Conservation (phyloP, 2,797 vertebrate genomes). For the Betta splendens region DNA sequence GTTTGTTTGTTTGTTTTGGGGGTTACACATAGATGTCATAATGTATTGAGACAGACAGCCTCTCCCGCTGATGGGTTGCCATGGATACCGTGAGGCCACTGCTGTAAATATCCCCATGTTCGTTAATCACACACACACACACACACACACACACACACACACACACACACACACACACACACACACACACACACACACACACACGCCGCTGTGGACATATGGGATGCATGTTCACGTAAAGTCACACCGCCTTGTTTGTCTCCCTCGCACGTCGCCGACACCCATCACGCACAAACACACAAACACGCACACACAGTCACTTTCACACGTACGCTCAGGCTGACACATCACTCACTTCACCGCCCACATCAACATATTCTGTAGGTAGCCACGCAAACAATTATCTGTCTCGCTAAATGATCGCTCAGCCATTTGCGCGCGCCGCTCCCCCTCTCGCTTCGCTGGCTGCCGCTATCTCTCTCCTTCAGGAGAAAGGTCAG, state of each 20-base stretch:
- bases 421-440: constrained; percentile 64
- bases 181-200: constrained; percentile 6
- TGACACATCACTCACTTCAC: constrained; percentile 2
- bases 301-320: constrained; percentile 15
- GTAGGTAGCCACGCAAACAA: constrained; percentile 28
- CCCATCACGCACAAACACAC: constrained; percentile 23
- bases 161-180: constrained; percentile 19
- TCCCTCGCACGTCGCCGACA: constrained; percentile 36
- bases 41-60: constrained; percentile 73
- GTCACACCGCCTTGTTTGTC: constrained; percentile 8
- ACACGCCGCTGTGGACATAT: constrained; percentile 41
- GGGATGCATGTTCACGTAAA: constrained; percentile 24
- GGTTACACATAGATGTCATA: constrained; percentile 72
- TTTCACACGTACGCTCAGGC: constrained; percentile 12
- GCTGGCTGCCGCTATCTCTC: constrained; percentile 43
- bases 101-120: constrained; percentile 82
- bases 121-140: constrained; percentile 45
- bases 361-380: constrained; percentile 7
- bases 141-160: constrained; percentile 26
- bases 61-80: constrained; percentile 78
- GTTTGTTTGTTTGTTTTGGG: constrained; percentile 13
- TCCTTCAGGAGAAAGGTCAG: constrained; percentile 79
- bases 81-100: constrained; percentile 81
- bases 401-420: constrained; percentile 55
- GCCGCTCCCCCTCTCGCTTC: constrained; percentile 50